Percentiles rank a stretch among this genome's conserved stretches.
Conservation (phyloP, 2,113 vertebrate genomes). For the Herpetotheres cachinnans region DNA sequence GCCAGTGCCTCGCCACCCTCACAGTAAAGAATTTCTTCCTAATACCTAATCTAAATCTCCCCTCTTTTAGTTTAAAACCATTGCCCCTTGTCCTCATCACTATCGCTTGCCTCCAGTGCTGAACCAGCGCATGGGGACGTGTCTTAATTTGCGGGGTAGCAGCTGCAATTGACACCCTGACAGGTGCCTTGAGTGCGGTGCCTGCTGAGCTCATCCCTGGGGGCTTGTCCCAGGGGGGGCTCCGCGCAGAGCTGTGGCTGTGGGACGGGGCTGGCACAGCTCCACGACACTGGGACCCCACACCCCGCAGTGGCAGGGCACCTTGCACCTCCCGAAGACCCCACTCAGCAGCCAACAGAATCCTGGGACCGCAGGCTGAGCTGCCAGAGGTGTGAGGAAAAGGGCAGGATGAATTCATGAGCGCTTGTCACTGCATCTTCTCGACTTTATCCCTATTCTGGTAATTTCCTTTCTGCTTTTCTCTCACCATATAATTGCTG, state of each 20-base stretch:
- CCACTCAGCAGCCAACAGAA: neutral
- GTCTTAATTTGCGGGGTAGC: too few species aligned
- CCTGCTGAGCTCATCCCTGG: too few species aligned
- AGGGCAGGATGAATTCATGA: neutral
- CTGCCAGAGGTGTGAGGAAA: too few species aligned
- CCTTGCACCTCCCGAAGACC: neutral
- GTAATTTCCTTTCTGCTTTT: neutral
- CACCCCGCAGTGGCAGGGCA: neutral
- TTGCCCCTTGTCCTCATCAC: too few species aligned
- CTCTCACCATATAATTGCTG: neutral
- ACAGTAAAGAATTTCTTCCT: too few species aligned
- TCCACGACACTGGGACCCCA: accelerated
- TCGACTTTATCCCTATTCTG: neutral
- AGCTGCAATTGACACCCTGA: neutral
- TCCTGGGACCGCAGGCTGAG: too few species aligned
- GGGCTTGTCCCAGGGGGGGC: neutral
- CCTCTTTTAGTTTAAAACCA: too few species aligned
- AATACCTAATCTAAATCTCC: too few species aligned
- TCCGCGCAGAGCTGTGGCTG: neutral
- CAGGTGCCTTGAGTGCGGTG: neutral
- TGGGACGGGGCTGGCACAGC: neutral
- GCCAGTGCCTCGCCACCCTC: too few species aligned
- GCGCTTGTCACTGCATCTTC: neutral
- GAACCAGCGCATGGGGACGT: neutral
- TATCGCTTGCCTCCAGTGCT: neutral